A percentile compares a stretch with the other conserved stretches of the same genome.
These are phyloP conservation scores for Rhopalosiphum padi DNA, from an alignment of 1,140 invertebrate genomes.

Conservation along the genomic window DNA sequence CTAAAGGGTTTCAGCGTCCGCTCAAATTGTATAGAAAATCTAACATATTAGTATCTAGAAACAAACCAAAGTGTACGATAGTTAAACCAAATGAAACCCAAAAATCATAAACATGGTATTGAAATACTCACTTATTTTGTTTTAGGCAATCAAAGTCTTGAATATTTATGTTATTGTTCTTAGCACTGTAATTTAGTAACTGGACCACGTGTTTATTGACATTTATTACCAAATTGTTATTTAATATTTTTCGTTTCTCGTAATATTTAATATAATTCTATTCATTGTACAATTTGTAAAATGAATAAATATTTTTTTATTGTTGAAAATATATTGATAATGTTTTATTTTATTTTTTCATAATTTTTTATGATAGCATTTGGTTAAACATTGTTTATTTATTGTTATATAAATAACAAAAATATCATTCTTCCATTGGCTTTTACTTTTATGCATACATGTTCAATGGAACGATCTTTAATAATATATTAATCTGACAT, in stretches of 20 bases:
- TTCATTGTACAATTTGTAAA: conserved; percentile 1
- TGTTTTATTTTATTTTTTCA: not conserved
- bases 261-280: not conserved
- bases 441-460: no score
- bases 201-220: not conserved
- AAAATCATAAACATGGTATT: not conserved
- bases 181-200: not conserved
- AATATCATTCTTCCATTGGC: no score
- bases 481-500: no score
- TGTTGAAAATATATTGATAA: not conserved
- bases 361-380: no score
- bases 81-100: not conserved
- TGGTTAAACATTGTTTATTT: no score
- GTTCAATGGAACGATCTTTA: no score
- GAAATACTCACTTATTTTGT: not conserved
- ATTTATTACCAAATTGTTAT: conserved; percentile 9
- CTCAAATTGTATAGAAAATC: conserved; percentile 83
- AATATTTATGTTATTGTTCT: conserved; percentile 7
- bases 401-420: no score
- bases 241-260: not conserved
- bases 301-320: conserved; percentile 20
- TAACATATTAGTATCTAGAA: not conserved
- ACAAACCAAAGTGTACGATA: not conserved
- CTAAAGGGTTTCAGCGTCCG: conserved; percentile 88
- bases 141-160: not conserved